Conservation (phyloP, 2,797 vertebrate genomes). For the Pseudochromis fuscus region DNA sequence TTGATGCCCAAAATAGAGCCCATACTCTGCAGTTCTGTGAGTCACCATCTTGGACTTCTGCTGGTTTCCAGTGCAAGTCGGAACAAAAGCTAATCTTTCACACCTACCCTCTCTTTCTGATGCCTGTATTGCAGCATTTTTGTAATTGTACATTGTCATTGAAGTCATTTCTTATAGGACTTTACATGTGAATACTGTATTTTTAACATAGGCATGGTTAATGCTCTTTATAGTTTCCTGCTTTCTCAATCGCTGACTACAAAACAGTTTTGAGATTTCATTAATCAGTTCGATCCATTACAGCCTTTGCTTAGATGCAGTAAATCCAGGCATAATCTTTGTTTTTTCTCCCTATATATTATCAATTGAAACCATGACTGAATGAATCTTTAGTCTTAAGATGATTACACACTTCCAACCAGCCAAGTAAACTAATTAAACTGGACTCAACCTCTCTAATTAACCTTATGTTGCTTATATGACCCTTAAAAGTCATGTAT, state of each 20-base stretch:
- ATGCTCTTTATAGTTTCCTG: not conserved
- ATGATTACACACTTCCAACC: not conserved
- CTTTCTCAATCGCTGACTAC: too few relatives aligned
- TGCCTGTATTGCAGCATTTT: not conserved
- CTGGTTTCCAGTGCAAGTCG: too few relatives aligned
- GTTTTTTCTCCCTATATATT: not conserved
- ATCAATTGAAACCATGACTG: not conserved
- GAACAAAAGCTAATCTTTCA: too few relatives aligned
- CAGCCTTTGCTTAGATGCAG: not conserved
- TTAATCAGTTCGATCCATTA: not conserved
- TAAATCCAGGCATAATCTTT: not conserved
- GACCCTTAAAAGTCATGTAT: not conserved
- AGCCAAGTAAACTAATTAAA: not conserved
- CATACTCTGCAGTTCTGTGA: too few relatives aligned
- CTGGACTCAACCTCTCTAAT: not conserved
- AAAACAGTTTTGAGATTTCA: too few relatives aligned
- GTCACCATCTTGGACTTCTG: too few relatives aligned
- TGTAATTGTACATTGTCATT: too few relatives aligned
- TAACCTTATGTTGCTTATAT: not conserved
- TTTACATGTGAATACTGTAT: too few relatives aligned
- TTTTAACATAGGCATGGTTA: not conserved
- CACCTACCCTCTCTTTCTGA: too few relatives aligned
- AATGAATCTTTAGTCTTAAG: not conserved
- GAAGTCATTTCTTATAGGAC: too few relatives aligned
- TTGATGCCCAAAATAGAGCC: slow-evolving; percentile 31